phyloP scores from a whole-genome alignment of 2,113 vertebrate species.

The Tautogolabrus adspersus region DNA sequence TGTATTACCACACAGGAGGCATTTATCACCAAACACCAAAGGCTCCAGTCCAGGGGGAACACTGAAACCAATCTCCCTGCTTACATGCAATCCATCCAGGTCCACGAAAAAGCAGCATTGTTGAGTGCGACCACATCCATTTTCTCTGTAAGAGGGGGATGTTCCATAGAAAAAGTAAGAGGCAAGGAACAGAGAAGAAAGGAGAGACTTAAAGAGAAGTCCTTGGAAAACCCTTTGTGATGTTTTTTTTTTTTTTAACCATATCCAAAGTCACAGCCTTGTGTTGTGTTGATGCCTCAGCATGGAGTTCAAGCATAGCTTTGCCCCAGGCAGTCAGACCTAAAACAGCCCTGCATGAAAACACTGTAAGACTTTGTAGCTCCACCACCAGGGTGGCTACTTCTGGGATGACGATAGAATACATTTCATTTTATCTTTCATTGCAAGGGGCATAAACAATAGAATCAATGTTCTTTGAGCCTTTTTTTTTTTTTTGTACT shows the following conservation, averaged over 20 bases:
- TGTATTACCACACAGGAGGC: conserved; percentile 81
- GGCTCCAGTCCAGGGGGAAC: conserved; percentile 76
- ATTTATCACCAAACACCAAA: conserved; percentile 84
- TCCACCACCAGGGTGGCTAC: neutral
- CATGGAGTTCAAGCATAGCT: conserved; percentile 5
- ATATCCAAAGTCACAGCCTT: conserved; percentile 13
- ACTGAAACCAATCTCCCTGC: conserved; percentile 77
- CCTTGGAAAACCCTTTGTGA: conserved; percentile 27
- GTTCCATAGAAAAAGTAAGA: conserved; percentile 55
- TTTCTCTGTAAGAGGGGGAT: conserved; percentile 56
- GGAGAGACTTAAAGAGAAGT: conserved; percentile 47
- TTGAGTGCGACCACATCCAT: conserved; percentile 68
- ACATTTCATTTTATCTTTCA: neutral
- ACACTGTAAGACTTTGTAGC: neutral
- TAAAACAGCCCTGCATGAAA: neutral
- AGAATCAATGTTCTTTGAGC: neutral
- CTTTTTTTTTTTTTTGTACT: neutral
- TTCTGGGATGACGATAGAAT: neutral
- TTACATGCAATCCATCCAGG: conserved; percentile 80
- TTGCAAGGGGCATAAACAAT: neutral
- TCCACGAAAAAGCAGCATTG: conserved; percentile 64
- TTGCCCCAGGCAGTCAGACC: neutral
- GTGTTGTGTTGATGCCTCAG: conserved; percentile 10
- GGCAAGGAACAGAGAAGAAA: conserved; percentile 22
- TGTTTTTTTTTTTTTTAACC: conserved; percentile 3